Evolutionary conservation across 2,797 vertebrate species (phyloP), one percentile per base, ranked within the genome.

Genomic region (Mormyrops boulengeri): DNA sequence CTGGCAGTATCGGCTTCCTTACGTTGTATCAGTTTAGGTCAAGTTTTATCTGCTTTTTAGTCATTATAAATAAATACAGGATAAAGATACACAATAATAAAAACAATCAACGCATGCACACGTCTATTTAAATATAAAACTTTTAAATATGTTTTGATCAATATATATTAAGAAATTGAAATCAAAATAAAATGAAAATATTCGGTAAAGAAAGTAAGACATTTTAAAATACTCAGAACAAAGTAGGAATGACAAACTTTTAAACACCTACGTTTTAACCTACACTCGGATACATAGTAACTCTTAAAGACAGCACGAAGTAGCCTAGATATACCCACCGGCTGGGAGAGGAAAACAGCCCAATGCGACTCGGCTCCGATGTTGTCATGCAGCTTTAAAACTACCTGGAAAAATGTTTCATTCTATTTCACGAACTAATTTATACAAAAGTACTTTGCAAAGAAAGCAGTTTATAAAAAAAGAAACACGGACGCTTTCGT

Each of bases 401-500:
- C 66, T 73, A 73, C 66, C 66, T 17, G 30, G 30, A 38, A 73
- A 73, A 69, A 11, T 38, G 66, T 73, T 73, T 73, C 4, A 38
- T 73, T 73, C 12, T 34, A 38, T 62, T 34, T 6, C 66, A 17
- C 12, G 12, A 73, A 73, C 4, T 73, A 38, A 17, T 73, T 73
- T 4, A 73, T 73, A 34, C 1, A 14, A 38, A 73, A 73, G 66
- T 73, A 73, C 66, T 73, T 73, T 73, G 66, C 66, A 69, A 69
- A 69, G 30, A 34, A 38, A 34, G 12, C 66, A 38, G 30, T 30
- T 73, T 34, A 34, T 73, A 73, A 69, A 69, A 73, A 73, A 38
- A 38, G 12, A 73, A 73, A 94, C 92, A 93, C 93, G 91, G 92
- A 92, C 92, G 60, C 84, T 11, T 92, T 93, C 92, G 17, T 34